Percentiles rank a stretch among this genome's conserved stretches.
These are phyloP conservation scores for Cyprinodon tularosa DNA, from an alignment of 2,113 vertebrate genomes.

Conservation along the genomic window DNA sequence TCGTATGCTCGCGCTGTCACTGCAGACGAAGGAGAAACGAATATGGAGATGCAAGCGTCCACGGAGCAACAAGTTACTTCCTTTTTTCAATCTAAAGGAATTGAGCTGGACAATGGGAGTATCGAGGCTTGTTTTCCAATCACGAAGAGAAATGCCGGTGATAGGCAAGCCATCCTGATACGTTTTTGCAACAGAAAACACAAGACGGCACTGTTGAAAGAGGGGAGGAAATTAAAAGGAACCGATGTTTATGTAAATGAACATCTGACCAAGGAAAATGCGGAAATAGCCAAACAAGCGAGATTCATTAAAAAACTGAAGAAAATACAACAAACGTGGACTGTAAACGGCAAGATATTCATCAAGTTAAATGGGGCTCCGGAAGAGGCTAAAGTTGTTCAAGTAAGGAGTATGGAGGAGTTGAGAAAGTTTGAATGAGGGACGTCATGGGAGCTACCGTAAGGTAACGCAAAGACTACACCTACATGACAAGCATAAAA, in stretches of 20 bases:
- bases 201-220: neutral
- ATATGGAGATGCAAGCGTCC: neutral
- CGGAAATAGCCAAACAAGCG: too few species aligned
- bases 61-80: neutral
- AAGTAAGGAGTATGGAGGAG: neutral
- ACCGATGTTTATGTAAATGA: too few species aligned
- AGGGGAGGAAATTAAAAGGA: too few species aligned
- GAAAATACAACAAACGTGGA: neutral
- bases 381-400: neutral
- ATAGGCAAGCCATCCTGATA: neutral
- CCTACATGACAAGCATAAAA: too few species aligned
- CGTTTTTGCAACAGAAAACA: slow-evolving; percentile 1
- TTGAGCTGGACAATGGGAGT: neutral
- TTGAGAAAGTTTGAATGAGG: too few species aligned
- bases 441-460: too few species aligned
- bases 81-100: neutral
- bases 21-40: neutral
- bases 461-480: too few species aligned
- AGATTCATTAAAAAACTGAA: too few species aligned
- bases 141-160: neutral
- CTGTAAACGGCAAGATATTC: neutral
- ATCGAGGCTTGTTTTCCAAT: neutral
- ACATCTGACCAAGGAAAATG: too few species aligned
- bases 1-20: neutral
- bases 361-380: neutral